Percentiles rank a stretch among this genome's conserved stretches.
These are phyloP conservation scores for Machimus atricapillus DNA, from an alignment of 2,888 invertebrate genomes.

Conservation along the genomic window DNA sequence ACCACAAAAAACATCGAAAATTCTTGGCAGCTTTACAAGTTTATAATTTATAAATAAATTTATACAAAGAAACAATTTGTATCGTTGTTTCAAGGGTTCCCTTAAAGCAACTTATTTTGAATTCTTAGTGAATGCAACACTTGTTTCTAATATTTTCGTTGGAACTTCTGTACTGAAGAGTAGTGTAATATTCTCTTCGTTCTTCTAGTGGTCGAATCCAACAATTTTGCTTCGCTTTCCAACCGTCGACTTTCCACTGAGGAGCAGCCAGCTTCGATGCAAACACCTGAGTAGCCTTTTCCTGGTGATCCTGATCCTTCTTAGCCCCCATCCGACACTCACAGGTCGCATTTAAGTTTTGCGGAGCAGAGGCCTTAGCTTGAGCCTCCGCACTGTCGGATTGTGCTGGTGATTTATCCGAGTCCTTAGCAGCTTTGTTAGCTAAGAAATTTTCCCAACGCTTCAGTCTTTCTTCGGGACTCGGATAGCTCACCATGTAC, in stretches of 20 bases:
- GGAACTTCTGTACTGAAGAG: neutral
- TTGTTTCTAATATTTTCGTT: neutral
- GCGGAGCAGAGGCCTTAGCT: neutral
- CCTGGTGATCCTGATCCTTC: neutral
- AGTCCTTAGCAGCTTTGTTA: neutral
- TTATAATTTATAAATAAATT: neutral
- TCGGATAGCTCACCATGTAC: neutral
- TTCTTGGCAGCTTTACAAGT: neutral
- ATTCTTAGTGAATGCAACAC: neutral
- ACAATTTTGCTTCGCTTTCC: neutral
- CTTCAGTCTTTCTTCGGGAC: neutral
- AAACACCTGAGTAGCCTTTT: neutral
- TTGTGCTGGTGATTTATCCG: neutral
- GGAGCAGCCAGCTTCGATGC: neutral
- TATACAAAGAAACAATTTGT: neutral
- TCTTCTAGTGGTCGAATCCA: neutral
- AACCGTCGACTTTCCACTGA: slow-evolving; percentile 11
- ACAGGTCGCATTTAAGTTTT: neutral
- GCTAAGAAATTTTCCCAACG: neutral
- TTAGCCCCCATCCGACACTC: neutral
- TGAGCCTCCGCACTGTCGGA: neutral
- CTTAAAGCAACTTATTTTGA: neutral
- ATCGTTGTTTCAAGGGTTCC: neutral
- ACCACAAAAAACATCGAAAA: neutral
- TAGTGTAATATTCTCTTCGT: neutral